A percentile compares a stretch with the other conserved stretches of the same genome.
These are phyloP conservation scores for Nanorana parkeri DNA, from an alignment of 2,113 vertebrate species.

Conservation along the genomic window DNA sequence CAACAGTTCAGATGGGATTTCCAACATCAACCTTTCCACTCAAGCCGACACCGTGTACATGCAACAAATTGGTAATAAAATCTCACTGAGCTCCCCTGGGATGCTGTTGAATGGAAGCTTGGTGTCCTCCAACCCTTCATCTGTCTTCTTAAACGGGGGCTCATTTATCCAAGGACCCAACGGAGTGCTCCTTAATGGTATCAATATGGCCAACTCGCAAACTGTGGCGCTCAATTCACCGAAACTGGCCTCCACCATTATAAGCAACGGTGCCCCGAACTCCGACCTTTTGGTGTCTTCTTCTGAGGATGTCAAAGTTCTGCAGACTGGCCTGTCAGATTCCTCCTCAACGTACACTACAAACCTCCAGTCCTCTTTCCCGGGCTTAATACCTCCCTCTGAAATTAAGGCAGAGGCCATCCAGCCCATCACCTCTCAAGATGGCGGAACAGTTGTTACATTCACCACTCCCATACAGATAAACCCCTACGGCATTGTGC, in stretches of 20 bases:
- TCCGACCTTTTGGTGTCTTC: constrained; percentile 82
- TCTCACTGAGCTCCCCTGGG: constrained; percentile 83
- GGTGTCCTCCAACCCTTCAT: constrained; percentile 82
- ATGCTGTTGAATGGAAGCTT: constrained; percentile 90
- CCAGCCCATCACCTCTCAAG: constrained; percentile 84
- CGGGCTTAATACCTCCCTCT: constrained; percentile 80
- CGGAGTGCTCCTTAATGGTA: constrained; percentile 93
- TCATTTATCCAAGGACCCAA: constrained; percentile 93
- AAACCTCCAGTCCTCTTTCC: constrained; percentile 75
- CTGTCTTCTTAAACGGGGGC: constrained; percentile 91
- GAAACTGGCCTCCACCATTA: constrained; percentile 75
- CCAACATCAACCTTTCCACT: constrained; percentile 81
- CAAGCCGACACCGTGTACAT: constrained; percentile 89
- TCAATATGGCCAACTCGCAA: constrained; percentile 87
- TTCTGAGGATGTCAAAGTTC: constrained; percentile 79
- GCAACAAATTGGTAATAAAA: constrained; percentile 96
- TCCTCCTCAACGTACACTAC: constrained; percentile 77
- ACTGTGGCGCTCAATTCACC: constrained; percentile 85
- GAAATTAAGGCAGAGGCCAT: constrained; percentile 90
- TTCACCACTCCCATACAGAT: constrained; percentile 91
- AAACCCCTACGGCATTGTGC: constrained; percentile 93
- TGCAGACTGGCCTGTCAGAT: constrained; percentile 77
- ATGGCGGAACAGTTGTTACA: constrained; percentile 85
- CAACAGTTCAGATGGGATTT: constrained; percentile 81
- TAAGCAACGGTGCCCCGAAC: constrained; percentile 82